These are phyloP conservation scores for Neogale vison DNA, from an alignment of 2,113 vertebrate genomes.

Conservation along the genomic window DNA sequence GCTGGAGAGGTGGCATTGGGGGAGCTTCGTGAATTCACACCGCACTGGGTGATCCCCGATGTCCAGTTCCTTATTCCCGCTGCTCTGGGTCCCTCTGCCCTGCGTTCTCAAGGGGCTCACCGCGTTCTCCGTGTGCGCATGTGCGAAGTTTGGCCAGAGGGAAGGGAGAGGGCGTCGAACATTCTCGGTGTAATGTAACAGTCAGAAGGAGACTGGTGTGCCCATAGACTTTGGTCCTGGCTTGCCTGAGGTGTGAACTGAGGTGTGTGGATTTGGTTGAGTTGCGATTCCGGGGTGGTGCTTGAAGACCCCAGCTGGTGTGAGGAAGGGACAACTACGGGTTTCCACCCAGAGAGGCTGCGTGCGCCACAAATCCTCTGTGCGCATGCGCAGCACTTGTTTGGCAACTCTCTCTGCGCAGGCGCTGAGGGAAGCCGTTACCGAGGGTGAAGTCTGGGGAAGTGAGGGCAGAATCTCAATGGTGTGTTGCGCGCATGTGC, in stretches of 20 bases:
- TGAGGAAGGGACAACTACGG: rapidly evolving
- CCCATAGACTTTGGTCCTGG: not conserved
- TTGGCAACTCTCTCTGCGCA: rapidly evolving
- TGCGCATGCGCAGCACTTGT: not conserved
- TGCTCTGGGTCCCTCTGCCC: not conserved
- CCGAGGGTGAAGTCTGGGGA: not conserved
- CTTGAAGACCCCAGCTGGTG: no score
- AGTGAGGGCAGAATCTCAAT: not conserved
- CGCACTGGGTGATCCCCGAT: not conserved
- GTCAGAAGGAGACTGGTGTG: not conserved
- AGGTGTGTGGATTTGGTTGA: not conserved
- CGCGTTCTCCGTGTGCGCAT: not conserved
- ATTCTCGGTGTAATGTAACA: not conserved
- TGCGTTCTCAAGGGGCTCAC: not conserved
- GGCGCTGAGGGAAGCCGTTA: not conserved
- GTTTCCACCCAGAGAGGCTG: no score
- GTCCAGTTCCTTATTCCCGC: not conserved
- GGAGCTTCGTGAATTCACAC: not conserved
- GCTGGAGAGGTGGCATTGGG: not conserved
- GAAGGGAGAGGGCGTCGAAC: not conserved
- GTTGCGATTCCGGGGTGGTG: not conserved
- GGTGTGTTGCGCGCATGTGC: not conserved
- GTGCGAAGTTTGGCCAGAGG: not conserved
- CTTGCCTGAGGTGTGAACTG: not conserved
- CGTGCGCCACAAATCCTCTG: not conserved